Evolutionary conservation across 2,113 vertebrate species (phyloP), one percentile per base, ranked within the genome.

Genomic region (Abramis brama): DNA sequence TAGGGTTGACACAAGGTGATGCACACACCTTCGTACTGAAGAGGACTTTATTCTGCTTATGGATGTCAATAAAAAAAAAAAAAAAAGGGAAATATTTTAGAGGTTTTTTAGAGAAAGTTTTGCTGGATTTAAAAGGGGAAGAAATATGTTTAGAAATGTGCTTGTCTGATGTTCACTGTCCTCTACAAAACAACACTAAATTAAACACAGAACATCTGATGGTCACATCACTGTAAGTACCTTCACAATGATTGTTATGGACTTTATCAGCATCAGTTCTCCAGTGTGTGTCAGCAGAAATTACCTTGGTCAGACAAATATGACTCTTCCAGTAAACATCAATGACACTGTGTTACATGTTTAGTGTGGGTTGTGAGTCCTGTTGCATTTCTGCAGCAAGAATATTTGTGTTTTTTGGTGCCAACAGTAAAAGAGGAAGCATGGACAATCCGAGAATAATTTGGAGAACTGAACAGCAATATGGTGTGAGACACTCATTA

Each of bases 101-200:
- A 39, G 36, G 5, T 30, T 30, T 47, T 47, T 12, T 13, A 47
- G 45, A 13, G 3, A 47, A 57, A 57, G 55, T 57, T 19, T 57
- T 47, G 45, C 4, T 23, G 6, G 55, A 23, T 6, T 57, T 57
- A 57, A 57, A 57, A 57, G 5, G 15, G 55, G 6, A 21, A 57
- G 2, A 57, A 57, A 21, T 47, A 47, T 47, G 9, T 45, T 11
- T 45, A 45, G 45, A 47, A 47, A 47, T 47, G 45, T 47, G 45
- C 0, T 30, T 78, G 76, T 78, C 79, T 66, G 60, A 66, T 66
- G 30, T 68, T 66, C 59, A 68, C 39, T 81, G 43, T 43, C 17
- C 39, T 9, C 60, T 30, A 12, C 43, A 82, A n/a, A 45, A 30
- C 43, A 50, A 68, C 17, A 0, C n/a, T 27, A 25, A 62, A 25